Evolutionary conservation across 2,888 invertebrate species (phyloP).

Genomic region (Itoplectis maculator): DNA sequence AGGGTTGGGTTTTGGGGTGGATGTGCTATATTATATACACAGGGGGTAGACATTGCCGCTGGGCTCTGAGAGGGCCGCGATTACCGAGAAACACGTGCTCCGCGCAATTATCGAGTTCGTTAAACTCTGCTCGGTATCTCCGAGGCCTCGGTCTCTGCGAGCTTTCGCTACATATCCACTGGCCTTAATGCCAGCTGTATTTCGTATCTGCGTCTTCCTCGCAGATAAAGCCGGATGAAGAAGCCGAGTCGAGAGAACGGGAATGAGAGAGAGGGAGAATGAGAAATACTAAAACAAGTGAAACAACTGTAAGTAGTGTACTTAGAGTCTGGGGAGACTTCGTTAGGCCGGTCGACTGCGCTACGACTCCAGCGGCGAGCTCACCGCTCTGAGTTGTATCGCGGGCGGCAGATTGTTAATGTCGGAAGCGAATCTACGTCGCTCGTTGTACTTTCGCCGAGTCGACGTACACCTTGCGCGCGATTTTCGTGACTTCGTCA

Average conservation of each 20-base stretch:
- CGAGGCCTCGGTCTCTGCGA: background rate
- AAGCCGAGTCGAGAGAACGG: background rate
- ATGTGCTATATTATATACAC: too few species aligned
- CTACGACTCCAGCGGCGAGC: background rate
- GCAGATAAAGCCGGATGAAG: background rate
- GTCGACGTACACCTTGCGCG: conserved; percentile 11
- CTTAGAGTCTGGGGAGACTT: conserved; percentile 30
- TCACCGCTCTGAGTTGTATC: conserved; percentile 22
- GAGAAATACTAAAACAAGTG: conserved; percentile 22
- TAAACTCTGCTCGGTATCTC: conserved; percentile 44
- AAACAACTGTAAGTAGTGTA: conserved; percentile 14
- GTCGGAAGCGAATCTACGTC: conserved; percentile 11
- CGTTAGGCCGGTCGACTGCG: conserved; percentile 28
- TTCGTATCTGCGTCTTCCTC: background rate
- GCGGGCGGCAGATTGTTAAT: conserved; percentile 38
- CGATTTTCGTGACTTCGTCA: too few species aligned
- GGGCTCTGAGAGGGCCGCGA: conserved; percentile 29
- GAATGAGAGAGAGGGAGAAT: background rate
- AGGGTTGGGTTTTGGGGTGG: too few species aligned
- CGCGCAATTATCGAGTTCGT: conserved; percentile 65
- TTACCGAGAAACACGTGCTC: conserved; percentile 61
- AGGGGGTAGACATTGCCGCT: too few species aligned
- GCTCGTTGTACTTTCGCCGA: conserved; percentile 38
- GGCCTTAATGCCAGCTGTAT: conserved; percentile 1
- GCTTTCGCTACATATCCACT: background rate